A percentile compares a stretch with the other conserved stretches of the same genome.
Conservation (phyloP, 2,797 vertebrate species). For the Selene dorsalis region DNA sequence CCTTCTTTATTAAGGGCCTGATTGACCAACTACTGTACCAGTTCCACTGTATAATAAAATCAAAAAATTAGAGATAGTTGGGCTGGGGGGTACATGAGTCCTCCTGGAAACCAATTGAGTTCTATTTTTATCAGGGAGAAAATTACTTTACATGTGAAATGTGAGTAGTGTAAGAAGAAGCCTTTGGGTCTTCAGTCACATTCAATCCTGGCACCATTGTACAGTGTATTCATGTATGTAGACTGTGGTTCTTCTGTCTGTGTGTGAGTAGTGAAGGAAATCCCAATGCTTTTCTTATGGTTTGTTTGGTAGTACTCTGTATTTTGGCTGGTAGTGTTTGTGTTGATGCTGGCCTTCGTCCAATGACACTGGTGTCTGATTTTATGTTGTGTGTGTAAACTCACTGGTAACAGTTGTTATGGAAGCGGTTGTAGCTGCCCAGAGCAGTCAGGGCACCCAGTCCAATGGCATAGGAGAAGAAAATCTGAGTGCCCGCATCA, state of each 20-base stretch:
- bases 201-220: constrained; percentile 14
- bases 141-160: constrained; percentile 32
- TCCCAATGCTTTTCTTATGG: neutral
- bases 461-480: constrained; percentile 90
- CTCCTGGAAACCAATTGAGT: neutral
- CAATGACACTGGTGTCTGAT: constrained; percentile 38
- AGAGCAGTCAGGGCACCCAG: constrained; percentile 87
- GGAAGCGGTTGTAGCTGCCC: constrained; percentile 90
- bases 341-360: constrained; percentile 45
- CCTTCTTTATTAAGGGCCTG: neutral
- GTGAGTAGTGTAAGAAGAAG: constrained; percentile 12
- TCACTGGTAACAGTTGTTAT: constrained; percentile 92
- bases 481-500: constrained; percentile 89
- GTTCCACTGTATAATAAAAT: neutral
- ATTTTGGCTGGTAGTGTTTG: constrained; percentile 22
- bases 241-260: neutral
- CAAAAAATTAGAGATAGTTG: constrained; percentile 20
- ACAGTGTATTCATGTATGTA: constrained; percentile 5
- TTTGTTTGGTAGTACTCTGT: constrained; percentile 14
- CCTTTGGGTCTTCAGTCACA: neutral
- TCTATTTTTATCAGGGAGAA: constrained; percentile 39
- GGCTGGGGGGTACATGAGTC: neutral
- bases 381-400: constrained; percentile 60
- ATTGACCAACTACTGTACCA: neutral
- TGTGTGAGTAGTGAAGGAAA: constrained; percentile 9